Evolutionary conservation across 2,797 vertebrate genomes (phyloP), one percentile per base, ranked within the genome.

Genomic region (Anguilla anguilla): DNA sequence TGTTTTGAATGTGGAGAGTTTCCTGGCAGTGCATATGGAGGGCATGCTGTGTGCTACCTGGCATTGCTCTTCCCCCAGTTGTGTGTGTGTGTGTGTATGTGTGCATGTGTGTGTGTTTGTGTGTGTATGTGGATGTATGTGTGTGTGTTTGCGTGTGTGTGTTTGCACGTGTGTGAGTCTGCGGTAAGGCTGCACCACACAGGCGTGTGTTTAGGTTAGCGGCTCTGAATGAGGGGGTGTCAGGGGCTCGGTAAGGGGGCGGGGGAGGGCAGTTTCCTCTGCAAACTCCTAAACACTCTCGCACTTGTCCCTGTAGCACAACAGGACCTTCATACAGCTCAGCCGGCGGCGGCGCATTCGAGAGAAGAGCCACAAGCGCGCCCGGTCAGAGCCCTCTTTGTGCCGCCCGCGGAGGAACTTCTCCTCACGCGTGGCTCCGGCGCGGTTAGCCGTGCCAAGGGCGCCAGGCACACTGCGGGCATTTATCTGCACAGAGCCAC

Each of bases 281-380:
- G 87, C 89, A 91, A 93, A 93, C 89, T 87, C 93, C 87, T 90
- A 87, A 95, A 97, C 96, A 97, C 96, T 94, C 93, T 90, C 88
- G 89, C 91, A 92, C 94, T 96, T 96, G 96, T 96, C 93, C 92
- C 79, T 85, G 3, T 69, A 91, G 93, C 91, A 96, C 95, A 96
- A 96, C 94, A 94, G 91, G 90, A 93, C 92, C 92, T 96, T 97
- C 94, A 96, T 94, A 86, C 88, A 82, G 83, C 46, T 67, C 86
- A 11, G 9, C 85, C 85, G 81, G 92, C 94, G 92, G 91, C 82
- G 67, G 89, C 92, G 89, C 91, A 90, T 93, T 86, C 94, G 93
- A 39, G 72, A 35, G 74, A 3, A 46, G 64, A 72, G n/a, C 35
- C 43, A 13, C 35, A 22, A 64, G 46, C 87, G 43, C 61, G 51